Conservation (phyloP, 2,113 vertebrate genomes). For the Mystacornis crossleyi region DNA sequence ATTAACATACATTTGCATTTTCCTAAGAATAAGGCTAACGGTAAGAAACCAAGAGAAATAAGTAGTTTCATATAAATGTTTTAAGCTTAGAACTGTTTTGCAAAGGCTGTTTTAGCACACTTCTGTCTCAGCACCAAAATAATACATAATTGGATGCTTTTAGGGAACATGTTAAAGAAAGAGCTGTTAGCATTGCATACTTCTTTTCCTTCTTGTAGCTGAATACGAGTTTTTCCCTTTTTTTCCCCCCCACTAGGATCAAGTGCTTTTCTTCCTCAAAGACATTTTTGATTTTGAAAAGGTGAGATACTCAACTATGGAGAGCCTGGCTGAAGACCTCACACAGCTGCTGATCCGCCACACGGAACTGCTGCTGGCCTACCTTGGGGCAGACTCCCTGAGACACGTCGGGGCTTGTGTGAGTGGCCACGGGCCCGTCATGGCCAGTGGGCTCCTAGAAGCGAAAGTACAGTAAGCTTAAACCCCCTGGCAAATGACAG, state of each 20-base stretch:
- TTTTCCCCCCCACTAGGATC: slow-evolving; percentile 75
- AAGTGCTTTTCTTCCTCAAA: slow-evolving; percentile 93
- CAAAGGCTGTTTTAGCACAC: background rate
- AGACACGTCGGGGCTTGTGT: slow-evolving; percentile 66
- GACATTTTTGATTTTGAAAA: slow-evolving; percentile 98
- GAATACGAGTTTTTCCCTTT: background rate
- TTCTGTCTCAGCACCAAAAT: background rate
- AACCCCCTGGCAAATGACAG: background rate
- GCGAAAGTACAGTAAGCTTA: slow-evolving; percentile 73
- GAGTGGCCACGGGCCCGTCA: slow-evolving; percentile 12
- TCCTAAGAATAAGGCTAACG: background rate
- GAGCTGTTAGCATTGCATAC: background rate
- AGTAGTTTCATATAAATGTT: background rate
- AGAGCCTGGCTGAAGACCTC: slow-evolving; percentile 88
- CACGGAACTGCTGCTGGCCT: slow-evolving; percentile 84
- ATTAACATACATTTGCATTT: background rate
- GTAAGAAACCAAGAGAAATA: background rate
- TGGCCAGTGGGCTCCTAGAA: slow-evolving; percentile 72
- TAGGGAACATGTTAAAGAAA: background rate
- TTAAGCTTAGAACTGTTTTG: background rate
- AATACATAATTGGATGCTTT: background rate
- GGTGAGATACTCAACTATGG: slow-evolving; percentile 87
- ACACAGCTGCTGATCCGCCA: slow-evolving; percentile 83
- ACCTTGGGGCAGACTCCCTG: slow-evolving; percentile 77
- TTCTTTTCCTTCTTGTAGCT: background rate